Evolutionary conservation across 1,140 invertebrate genomes (phyloP).

Genomic region (Eumaeus atala): DNA sequence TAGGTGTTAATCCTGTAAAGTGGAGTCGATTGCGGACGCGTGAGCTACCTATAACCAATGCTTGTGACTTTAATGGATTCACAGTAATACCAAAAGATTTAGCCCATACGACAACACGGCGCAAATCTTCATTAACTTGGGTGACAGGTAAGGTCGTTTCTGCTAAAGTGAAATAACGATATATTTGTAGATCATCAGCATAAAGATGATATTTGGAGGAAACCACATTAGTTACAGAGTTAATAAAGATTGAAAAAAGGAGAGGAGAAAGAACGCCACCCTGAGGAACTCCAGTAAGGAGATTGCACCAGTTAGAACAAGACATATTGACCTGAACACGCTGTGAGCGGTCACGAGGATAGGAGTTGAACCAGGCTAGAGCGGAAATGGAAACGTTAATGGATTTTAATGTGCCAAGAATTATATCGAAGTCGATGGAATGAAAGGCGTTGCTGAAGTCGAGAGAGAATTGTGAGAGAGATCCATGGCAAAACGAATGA

Average conservation of each 20-base stretch:
- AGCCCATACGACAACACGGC: neutral
- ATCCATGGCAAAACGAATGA: conserved; percentile 4
- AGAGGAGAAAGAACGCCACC: neutral
- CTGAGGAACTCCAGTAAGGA: neutral
- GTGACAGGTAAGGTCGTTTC: neutral
- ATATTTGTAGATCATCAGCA: conserved; percentile 15
- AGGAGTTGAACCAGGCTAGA: conserved; percentile 4
- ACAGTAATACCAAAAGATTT: conserved; percentile 13
- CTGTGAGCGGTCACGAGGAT: neutral
- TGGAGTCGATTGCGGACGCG: too few species aligned
- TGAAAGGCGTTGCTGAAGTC: conserved; percentile 5
- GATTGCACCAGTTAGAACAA: neutral
- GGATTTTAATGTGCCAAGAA: neutral
- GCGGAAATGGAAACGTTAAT: neutral
- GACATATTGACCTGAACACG: neutral
- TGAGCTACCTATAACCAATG: neutral
- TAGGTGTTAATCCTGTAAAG: too few species aligned
- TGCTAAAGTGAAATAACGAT: neutral
- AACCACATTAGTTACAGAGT: conserved; percentile 5
- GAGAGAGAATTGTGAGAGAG: neutral
- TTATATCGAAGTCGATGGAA: conserved; percentile 3
- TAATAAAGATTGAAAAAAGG: conserved; percentile 12
- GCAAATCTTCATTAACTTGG: conserved; percentile 1
- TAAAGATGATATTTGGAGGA: conserved; percentile 12
- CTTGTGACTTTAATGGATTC: conserved; percentile 2